Base-by-base conservation (phyloP, 1,140 invertebrate genomes). In the Ceratoteleas bidentatus region DNA sequence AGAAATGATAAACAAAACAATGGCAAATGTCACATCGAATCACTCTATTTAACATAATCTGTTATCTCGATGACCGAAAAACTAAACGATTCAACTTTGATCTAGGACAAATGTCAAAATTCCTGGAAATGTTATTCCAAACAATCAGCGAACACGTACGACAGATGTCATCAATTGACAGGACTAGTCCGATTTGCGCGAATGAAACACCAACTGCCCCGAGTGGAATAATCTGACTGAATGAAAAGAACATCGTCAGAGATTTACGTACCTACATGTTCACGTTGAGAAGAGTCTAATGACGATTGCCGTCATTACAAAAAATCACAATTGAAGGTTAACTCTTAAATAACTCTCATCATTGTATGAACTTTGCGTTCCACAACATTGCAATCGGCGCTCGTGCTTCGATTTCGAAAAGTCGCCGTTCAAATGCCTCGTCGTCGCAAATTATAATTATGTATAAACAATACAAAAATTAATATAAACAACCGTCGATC, bases 261-360 rank as follows among this genome's bases (percentile, higher is more conserved):
- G 43, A 36, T 81, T 61, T 72, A 72, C 72, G 50, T 81, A 81
- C 79, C 66, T 81, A 81, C 61, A 76, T 81, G 66, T 9, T 81
- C 32, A 72, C 54, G 61, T 60, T 66, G 66, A 72, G 66, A 61
- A 61, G 66, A 76, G 72, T 75, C 53, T 72, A 81, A 81, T 81
- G 54, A 81, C 56, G 72, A 76, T 68, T 81, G 66, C 66, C 54
- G 56, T 81, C 72, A 72, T 76, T 76, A 61, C 66, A 72, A 81
- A 76, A 81, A 81, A 70, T 72, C 61, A 76, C 79, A 72, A 66
- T 81, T 81, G 79, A 75, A 81, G 79, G 72, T 81, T 81, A 81
- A 66, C 53, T 81, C 60, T 76, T 66, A 66, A 81, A 66, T 76
- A 66, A 65, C 77, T 73, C 50, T 70, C 47, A 72, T 81, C 70